These are phyloP conservation scores for Mormyrus lacerda DNA, from an alignment of 2,113 vertebrate species.

Conservation along the genomic window DNA sequence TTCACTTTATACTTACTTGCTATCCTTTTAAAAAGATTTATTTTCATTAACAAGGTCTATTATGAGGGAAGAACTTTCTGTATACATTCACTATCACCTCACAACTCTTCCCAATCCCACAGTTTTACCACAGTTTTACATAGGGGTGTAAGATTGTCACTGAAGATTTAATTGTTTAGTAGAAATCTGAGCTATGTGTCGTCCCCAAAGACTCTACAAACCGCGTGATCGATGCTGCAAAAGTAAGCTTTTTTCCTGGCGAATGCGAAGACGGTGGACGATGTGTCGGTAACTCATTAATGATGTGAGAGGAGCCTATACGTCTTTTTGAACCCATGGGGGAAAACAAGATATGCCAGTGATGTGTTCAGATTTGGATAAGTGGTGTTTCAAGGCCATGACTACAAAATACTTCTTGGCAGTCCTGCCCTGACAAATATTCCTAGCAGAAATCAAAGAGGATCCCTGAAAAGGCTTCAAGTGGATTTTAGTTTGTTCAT, in stretches of 20 bases:
- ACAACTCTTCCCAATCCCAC: background rate
- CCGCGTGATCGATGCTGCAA: background rate
- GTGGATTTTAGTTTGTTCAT: background rate
- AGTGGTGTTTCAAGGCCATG: background rate
- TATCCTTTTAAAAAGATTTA: background rate
- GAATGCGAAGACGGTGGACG: background rate
- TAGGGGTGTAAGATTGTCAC: background rate
- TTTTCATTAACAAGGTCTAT: background rate
- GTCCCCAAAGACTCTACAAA: background rate
- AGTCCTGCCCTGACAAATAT: background rate
- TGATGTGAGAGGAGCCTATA: constrained; percentile 8
- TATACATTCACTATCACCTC: background rate
- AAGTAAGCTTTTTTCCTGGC: background rate
- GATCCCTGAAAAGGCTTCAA: constrained; percentile 11
- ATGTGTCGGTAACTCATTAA: constrained; percentile 3
- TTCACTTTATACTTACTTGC: background rate
- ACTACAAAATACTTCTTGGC: background rate
- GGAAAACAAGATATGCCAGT: constrained; percentile 11
- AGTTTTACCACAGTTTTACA: background rate
- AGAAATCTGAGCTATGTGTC: background rate
- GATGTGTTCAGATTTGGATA: constrained; percentile 21
- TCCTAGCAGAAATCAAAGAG: background rate
- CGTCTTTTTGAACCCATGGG: background rate
- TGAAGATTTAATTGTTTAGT: background rate
- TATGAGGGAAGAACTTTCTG: background rate